Evolutionary conservation across 2,113 vertebrate genomes (phyloP).

Genomic region (Paradisaea rubra): DNA sequence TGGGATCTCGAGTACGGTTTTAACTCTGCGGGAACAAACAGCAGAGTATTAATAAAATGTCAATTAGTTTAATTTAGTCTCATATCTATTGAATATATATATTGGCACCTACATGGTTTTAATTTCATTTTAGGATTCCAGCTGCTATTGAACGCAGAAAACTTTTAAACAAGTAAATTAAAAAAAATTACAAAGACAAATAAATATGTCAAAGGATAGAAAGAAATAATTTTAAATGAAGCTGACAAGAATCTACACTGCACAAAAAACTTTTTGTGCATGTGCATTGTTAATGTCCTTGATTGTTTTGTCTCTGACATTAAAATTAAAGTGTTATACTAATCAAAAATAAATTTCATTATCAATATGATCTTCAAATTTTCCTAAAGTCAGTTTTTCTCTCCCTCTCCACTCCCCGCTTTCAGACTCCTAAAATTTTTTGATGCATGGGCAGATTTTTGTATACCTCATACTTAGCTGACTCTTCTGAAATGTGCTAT

Average conservation of each 20-base stretch:
- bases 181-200: background rate
- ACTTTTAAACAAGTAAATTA: conserved; percentile 20
- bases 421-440: background rate
- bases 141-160: conserved; percentile 29
- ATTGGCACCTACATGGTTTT: conserved; percentile 70
- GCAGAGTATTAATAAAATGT: conserved; percentile 79
- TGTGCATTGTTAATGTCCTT: background rate
- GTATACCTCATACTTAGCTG: background rate
- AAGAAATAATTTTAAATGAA: conserved; percentile 21
- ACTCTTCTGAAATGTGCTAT: background rate
- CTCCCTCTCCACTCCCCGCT: rapidly evolving
- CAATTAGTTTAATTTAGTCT: conserved; percentile 79
- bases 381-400: background rate
- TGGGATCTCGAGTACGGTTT: conserved; percentile 53
- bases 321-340: background rate
- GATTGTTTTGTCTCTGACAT: background rate
- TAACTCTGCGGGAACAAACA: conserved; percentile 73
- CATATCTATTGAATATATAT: conserved; percentile 65
- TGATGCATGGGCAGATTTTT: background rate
- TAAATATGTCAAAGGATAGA: background rate
- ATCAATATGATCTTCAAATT: background rate
- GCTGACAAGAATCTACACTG: background rate
- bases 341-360: background rate
- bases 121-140: conserved; percentile 66
- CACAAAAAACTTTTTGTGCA: background rate